Conservation (phyloP, 2,888 invertebrate genomes). For the Drosophila atroscutellata region DNA sequence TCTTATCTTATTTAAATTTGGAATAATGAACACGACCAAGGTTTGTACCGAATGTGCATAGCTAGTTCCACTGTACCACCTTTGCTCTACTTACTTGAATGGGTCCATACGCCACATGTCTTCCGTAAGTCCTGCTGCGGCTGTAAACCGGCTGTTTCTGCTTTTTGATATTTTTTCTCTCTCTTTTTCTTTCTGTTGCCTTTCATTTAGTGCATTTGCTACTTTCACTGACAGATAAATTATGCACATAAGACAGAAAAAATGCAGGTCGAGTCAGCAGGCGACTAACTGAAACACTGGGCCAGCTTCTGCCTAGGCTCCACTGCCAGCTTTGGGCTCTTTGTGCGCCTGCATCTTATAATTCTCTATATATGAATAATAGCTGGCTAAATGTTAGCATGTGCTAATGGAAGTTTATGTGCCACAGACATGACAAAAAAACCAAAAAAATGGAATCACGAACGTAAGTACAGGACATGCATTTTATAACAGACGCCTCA, state of each 20-base stretch:
- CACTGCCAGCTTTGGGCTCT: slow-evolving; percentile 5
- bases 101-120: slow-evolving; percentile 44
- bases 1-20: background rate
- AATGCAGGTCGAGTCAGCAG: slow-evolving; percentile 43
- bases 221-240: slow-evolving; percentile 72
- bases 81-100: slow-evolving; percentile 21
- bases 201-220: slow-evolving; percentile 42
- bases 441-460: background rate
- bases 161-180: slow-evolving; percentile 18
- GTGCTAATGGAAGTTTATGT: slow-evolving; percentile 77
- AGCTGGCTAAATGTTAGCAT: slow-evolving; percentile 75
- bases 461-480: slow-evolving; percentile 34
- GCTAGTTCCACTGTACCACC: slow-evolving; percentile 27
- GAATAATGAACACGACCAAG: background rate
- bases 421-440: slow-evolving; percentile 55
- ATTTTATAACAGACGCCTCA: slow-evolving; percentile 58
- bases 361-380: slow-evolving; percentile 74
- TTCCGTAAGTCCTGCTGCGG: slow-evolving; percentile 27
- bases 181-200: slow-evolving; percentile 13
- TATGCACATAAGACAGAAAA: slow-evolving; percentile 62
- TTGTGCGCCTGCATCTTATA: slow-evolving; percentile 68
- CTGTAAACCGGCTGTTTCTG: slow-evolving; percentile 45
- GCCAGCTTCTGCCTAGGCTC: slow-evolving; percentile 7
- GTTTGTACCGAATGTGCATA: background rate
- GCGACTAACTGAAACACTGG: slow-evolving; percentile 3